Evolutionary conservation across 2,888 invertebrate species (phyloP).

Genomic region (Amiota communis): DNA sequence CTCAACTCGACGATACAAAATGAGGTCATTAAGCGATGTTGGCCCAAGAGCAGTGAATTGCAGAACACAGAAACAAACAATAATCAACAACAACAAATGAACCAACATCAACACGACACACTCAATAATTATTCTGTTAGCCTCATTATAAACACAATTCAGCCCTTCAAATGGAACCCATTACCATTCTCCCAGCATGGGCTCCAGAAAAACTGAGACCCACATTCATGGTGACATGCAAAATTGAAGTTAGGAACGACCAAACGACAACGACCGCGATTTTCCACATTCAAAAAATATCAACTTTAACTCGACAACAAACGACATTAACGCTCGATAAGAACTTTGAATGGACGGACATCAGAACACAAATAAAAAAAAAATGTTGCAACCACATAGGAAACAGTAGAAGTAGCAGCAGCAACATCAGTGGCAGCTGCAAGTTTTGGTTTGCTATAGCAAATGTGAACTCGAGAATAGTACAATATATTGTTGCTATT

Average conservation of each 20-base stretch:
- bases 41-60: constrained; percentile 12
- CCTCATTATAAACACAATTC: constrained; percentile 15
- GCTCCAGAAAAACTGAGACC: no score
- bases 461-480: no score
- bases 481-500: no score
- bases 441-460: no score
- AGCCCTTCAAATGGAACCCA: background rate
- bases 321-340: constrained; percentile 28
- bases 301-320: constrained; percentile 24
- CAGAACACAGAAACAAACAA: background rate
- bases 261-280: background rate
- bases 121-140: constrained; percentile 36
- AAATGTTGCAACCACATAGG: background rate
- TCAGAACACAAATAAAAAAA: constrained; percentile 6
- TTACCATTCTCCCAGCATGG: background rate
- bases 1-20: background rate
- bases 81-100: background rate
- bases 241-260: background rate
- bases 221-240: constrained; percentile 25
- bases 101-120: background rate
- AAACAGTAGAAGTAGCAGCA: no score
- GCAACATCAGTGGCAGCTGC: no score
- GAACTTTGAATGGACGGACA: constrained; percentile 17
- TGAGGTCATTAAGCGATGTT: constrained; percentile 20
- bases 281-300: background rate